phyloP scores from a whole-genome alignment of 2,113 vertebrate genomes.

The Chunga burmeisteri region DNA sequence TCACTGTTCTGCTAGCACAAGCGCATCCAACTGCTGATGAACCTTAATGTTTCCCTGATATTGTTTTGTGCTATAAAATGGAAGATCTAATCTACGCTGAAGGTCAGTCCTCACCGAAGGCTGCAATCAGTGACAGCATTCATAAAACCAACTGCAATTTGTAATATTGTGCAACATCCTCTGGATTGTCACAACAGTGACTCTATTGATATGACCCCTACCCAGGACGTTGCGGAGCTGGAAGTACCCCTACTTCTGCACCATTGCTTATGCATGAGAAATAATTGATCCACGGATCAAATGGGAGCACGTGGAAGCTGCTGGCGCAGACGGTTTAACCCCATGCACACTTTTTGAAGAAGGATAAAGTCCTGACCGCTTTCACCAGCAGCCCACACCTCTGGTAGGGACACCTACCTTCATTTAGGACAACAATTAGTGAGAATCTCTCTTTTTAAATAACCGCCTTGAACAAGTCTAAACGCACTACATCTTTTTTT shows the following conservation, averaged over 20 bases:
- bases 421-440: neutral
- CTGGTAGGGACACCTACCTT: neutral
- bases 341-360: neutral
- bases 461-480: neutral
- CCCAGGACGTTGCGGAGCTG: neutral
- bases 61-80: constrained; percentile 41
- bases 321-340: neutral
- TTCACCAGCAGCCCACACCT: neutral
- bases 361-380: neutral
- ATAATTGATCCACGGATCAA: neutral
- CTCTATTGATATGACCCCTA: neutral
- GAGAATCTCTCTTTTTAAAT: neutral
- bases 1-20: constrained; percentile 22
- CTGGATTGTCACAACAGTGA: neutral
- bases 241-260: neutral
- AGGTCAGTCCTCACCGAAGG: constrained; percentile 13
- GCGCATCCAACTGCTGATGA: constrained; percentile 39
- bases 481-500: neutral
- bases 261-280: rapidly evolving
- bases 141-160: neutral
- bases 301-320: rapidly evolving
- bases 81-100: constrained; percentile 39
- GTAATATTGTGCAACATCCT: neutral
- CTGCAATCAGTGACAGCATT: neutral
- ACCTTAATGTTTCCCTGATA: constrained; percentile 32